phyloP scores from a whole-genome alignment of 2,113 vertebrate species.

The Acanthochromis polyacanthus region DNA sequence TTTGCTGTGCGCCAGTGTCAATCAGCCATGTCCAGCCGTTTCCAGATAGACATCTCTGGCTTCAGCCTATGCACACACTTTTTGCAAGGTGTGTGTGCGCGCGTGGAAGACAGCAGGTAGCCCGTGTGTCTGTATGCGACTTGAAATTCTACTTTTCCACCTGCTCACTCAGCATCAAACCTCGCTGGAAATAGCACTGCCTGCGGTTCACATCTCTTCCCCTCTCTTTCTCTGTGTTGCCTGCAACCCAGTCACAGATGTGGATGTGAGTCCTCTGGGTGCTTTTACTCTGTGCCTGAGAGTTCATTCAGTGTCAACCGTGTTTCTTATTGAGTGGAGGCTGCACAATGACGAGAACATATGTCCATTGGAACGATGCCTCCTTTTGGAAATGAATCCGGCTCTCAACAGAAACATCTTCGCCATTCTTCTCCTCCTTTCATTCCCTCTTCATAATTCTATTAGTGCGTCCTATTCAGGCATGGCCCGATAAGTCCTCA shows the following conservation, averaged over 20 bases:
- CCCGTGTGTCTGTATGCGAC: conserved; percentile 6
- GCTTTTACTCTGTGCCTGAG: conserved; percentile 35
- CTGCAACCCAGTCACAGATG: conserved; percentile 42
- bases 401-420: conserved; percentile 63
- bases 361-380: conserved; percentile 35
- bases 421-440: conserved; percentile 60
- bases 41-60: conserved; percentile 27
- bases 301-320: conserved; percentile 65
- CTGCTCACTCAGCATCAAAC: conserved; percentile 54
- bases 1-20: conserved; percentile 14
- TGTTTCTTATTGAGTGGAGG: conserved; percentile 39
- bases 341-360: conserved; percentile 59
- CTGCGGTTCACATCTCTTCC: conserved; percentile 26
- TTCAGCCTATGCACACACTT: background rate
- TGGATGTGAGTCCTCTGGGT: conserved; percentile 45
- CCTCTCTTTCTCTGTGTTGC: conserved; percentile 5
- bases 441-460: conserved; percentile 70
- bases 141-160: conserved; percentile 51
- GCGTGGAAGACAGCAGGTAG: conserved; percentile 10
- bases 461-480: conserved; percentile 71
- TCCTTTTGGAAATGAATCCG: conserved; percentile 47
- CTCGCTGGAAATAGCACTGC: conserved; percentile 32
- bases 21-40: conserved; percentile 50
- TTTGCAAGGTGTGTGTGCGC: conserved; percentile 8
- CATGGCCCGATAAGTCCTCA: conserved; percentile 61